Evolutionary conservation across 1,140 invertebrate species (phyloP).

Genomic region (Achatina immaculata): DNA sequence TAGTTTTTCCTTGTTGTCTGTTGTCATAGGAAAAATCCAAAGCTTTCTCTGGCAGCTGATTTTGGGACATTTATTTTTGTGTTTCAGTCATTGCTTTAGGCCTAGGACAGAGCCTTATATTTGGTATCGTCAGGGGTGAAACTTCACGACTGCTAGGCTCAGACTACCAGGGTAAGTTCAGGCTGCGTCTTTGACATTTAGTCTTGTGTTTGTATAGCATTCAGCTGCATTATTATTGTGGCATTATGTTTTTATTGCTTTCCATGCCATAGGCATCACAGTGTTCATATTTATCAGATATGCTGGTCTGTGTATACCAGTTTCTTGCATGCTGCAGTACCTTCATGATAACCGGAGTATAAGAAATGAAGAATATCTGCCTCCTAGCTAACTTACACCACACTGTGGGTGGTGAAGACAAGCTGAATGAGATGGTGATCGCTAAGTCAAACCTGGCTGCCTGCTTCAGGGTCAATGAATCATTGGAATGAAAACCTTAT

Average conservation of each 20-base stretch:
- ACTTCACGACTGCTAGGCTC: slow-evolving; percentile 2
- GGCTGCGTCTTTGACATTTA: neutral
- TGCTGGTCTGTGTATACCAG: too few relatives aligned
- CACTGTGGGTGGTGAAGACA: neutral
- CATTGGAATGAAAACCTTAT: neutral
- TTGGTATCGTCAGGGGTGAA: slow-evolving; percentile 5
- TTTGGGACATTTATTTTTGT: neutral
- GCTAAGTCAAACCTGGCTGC: neutral
- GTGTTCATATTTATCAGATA: too few relatives aligned
- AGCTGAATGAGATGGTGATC: neutral
- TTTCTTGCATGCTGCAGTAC: too few relatives aligned
- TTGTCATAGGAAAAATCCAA: neutral
- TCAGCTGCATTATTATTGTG: too few relatives aligned
- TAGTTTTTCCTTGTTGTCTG: too few relatives aligned
- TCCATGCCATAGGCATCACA: too few relatives aligned
- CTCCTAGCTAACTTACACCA: neutral
- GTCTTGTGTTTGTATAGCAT: too few relatives aligned
- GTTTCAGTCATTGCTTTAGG: neutral
- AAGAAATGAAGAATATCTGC: too few relatives aligned
- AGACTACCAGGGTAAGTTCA: slow-evolving; percentile 21
- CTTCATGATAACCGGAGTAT: too few relatives aligned
- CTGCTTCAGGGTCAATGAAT: neutral
- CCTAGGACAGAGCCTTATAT: neutral
- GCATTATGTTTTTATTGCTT: too few relatives aligned
- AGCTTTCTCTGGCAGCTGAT: neutral